Conservation (phyloP, 23 tunicate genomes). For the Styela clava region DNA sequence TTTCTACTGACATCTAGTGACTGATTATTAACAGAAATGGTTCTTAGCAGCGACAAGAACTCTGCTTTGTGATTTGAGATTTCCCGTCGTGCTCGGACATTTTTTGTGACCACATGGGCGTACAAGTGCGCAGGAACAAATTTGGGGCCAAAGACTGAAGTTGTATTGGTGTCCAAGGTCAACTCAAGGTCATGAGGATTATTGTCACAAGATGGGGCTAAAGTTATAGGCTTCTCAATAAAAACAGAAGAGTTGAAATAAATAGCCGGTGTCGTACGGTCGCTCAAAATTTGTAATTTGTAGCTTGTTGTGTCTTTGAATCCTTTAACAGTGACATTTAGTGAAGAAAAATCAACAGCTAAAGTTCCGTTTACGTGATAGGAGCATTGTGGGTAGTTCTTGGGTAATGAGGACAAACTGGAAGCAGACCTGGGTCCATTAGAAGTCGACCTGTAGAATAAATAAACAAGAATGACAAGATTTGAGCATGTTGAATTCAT, state of each 20-base stretch:
- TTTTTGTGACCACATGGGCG: background rate
- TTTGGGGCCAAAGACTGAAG: background rate
- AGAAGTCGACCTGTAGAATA: too few relatives aligned
- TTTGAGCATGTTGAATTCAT: too few relatives aligned
- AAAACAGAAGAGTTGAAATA: background rate
- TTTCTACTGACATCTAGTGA: background rate
- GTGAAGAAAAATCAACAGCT: background rate
- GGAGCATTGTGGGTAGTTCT: background rate
- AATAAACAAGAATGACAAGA: too few relatives aligned
- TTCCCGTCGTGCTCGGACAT: background rate
- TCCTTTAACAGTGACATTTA: background rate
- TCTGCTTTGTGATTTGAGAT: background rate
- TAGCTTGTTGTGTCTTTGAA: background rate
- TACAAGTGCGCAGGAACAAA: background rate
- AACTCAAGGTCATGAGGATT: background rate
- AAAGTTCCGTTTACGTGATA: slow-evolving; percentile 1
- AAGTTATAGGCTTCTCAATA: background rate
- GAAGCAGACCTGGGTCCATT: too few relatives aligned
- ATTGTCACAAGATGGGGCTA: background rate
- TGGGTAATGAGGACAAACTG: too few relatives aligned
- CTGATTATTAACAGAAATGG: background rate
- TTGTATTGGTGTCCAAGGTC: background rate
- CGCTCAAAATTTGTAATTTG: background rate
- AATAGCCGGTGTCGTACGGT: background rate
- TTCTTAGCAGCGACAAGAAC: background rate